Evolutionary conservation across 1,140 invertebrate genomes (phyloP).

Genomic region (Drosophila albomicans): DNA sequence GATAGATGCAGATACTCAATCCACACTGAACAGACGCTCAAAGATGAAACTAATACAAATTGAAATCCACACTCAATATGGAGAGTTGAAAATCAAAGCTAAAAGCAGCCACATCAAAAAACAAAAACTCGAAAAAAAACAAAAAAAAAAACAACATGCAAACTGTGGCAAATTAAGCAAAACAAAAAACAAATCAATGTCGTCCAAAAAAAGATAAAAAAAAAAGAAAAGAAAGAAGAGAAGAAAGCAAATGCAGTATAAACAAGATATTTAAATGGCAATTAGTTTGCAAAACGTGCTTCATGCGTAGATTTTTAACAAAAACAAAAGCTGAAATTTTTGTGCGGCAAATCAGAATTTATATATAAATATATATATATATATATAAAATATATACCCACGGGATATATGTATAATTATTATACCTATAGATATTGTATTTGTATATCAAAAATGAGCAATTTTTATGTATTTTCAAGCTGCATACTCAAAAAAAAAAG

Average conservation of each 20-base stretch:
- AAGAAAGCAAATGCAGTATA: constrained; percentile 42
- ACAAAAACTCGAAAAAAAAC: constrained; percentile 21
- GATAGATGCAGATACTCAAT: constrained; percentile 73
- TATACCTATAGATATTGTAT: constrained; percentile 70
- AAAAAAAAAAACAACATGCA: constrained; percentile 10
- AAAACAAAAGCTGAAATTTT: constrained; percentile 76
- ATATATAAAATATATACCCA: constrained; percentile 57
- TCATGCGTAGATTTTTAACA: constrained; percentile 81
- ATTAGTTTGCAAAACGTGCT: constrained; percentile 74
- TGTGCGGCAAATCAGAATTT: constrained; percentile 77
- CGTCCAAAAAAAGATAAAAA: constrained; percentile 60
- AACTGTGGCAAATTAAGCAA: constrained; percentile 48
- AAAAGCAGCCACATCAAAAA: constrained; percentile 39
- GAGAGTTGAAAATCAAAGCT: constrained; percentile 79
- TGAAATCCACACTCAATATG: constrained; percentile 42
- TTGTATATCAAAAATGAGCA: constrained; percentile 79
- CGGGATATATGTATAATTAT: constrained; percentile 56
- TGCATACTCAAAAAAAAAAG: constrained; percentile 44
- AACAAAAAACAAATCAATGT: constrained; percentile 67
- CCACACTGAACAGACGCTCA: constrained; percentile 49
- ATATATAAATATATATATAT: constrained; percentile 50
- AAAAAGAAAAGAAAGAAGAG: constrained; percentile 43
- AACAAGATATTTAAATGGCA: constrained; percentile 64
- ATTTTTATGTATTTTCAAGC: constrained; percentile 68
- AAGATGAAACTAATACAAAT: constrained; percentile 41